These are phyloP conservation scores for Trichogramma dendrolimi DNA, from an alignment of 2,888 invertebrate species.

Conservation along the genomic window DNA sequence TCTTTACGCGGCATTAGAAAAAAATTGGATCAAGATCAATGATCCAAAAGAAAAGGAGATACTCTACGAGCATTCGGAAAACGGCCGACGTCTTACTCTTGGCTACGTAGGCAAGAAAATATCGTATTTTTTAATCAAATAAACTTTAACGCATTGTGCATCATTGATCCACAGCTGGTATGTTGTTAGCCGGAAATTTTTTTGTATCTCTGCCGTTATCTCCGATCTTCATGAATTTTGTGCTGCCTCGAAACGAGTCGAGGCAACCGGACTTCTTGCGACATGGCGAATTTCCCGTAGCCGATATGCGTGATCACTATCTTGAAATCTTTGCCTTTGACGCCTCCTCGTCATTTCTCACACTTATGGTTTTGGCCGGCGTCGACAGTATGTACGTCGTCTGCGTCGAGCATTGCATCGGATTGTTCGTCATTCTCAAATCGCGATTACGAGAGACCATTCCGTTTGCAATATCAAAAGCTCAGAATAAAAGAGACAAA, in stretches of 20 bases:
- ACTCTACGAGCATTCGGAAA: conserved; percentile 9
- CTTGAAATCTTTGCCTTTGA: not conserved
- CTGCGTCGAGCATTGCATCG: conserved; percentile 8
- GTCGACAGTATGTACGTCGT: not conserved
- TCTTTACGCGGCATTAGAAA: not conserved
- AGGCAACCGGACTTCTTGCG: not conserved
- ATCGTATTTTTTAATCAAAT: not conserved
- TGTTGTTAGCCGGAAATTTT: not conserved
- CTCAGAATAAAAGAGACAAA: not conserved
- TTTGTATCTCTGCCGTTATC: not conserved
- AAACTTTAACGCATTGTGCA: not conserved
- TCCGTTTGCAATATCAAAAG: not conserved
- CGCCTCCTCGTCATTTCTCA: not conserved
- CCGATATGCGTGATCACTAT: not conserved
- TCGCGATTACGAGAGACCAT: not conserved
- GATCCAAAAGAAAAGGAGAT: not conserved
- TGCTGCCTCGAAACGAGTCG: not conserved
- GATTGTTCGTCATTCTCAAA: not conserved
- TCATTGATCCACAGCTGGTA: not conserved
- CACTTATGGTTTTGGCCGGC: not conserved
- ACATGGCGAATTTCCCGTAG: conserved; percentile 2
- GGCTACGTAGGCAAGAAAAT: not conserved
- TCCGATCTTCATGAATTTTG: not conserved
- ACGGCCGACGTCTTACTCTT: conserved; percentile 2
- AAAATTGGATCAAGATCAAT: conserved; percentile 1